These are phyloP conservation scores for Standfussiana lucernea DNA, from an alignment of 2,888 invertebrate genomes.

Conservation along the genomic window DNA sequence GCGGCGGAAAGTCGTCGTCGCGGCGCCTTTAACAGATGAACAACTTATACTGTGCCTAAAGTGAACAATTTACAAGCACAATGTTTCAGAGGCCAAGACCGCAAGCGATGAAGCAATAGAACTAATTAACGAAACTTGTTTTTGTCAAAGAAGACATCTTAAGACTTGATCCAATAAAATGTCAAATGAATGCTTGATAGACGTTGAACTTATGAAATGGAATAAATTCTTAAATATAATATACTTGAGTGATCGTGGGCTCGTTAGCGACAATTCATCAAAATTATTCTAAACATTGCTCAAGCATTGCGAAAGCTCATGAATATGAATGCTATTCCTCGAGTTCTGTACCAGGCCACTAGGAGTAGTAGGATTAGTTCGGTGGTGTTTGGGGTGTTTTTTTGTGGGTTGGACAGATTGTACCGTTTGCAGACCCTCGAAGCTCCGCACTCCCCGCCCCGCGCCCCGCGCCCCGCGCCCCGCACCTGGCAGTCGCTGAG, in stretches of 20 bases:
- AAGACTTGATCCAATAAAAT: not conserved
- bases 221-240: not conserved
- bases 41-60: not conserved
- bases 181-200: slow-evolving; percentile 1
- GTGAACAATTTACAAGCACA: not conserved
- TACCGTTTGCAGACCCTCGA: not conserved
- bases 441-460: too few relatives aligned
- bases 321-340: slow-evolving; percentile 36
- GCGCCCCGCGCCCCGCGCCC: too few relatives aligned
- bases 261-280: slow-evolving; percentile 36
- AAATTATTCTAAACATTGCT: slow-evolving; percentile 14
- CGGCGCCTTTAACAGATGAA: not conserved
- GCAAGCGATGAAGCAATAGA: not conserved
- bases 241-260: slow-evolving; percentile 6
- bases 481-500: too few relatives aligned
- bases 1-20: not conserved
- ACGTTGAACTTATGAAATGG: slow-evolving; percentile 4
- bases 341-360: not conserved
- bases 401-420: not conserved
- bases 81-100: not conserved
- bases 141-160: slow-evolving; percentile 7
- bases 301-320: slow-evolving; percentile 26
- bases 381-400: not conserved
- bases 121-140: slow-evolving; percentile 6
- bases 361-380: slow-evolving; percentile 19